These are phyloP conservation scores for Leucoptera coffeella DNA, from an alignment of 2,888 invertebrate genomes.

Conservation along the genomic window DNA sequence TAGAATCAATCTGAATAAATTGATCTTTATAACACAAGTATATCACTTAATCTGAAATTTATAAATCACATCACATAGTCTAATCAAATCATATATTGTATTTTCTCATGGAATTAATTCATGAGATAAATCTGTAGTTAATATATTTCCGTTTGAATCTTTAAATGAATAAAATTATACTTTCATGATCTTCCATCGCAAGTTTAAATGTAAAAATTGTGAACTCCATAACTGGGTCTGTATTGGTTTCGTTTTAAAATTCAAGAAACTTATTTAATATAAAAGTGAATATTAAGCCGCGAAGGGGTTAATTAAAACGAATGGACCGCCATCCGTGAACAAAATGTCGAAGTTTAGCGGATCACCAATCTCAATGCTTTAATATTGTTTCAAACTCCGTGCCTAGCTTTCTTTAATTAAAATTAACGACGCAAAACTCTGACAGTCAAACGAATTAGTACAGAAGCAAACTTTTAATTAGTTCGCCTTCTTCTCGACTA, in stretches of 20 bases:
- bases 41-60: too few species aligned
- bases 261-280: conserved; percentile 23
- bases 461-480: conserved; percentile 50
- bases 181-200: too few species aligned
- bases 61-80: too few species aligned
- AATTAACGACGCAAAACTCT: conserved; percentile 53
- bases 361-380: conserved; percentile 51
- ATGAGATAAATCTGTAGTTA: too few species aligned
- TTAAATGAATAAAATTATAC: too few species aligned
- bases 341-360: conserved; percentile 44
- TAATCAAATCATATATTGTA: too few species aligned
- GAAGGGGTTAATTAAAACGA: conserved; percentile 48
- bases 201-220: too few species aligned
- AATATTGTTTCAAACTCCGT: conserved; percentile 47
- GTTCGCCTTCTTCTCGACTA: conserved; percentile 37
- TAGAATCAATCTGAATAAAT: too few species aligned
- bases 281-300: conserved; percentile 24
- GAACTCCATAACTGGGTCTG: too few species aligned
- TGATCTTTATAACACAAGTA: too few species aligned
- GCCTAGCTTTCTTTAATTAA: conserved; percentile 51
- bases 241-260: conserved; percentile 19
- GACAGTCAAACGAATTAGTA: conserved; percentile 53
- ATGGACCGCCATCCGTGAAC: conserved; percentile 39
- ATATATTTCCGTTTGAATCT: too few species aligned
- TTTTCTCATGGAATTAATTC: too few species aligned